phyloP scores from a whole-genome alignment of 2,797 vertebrate genomes.

The Octomys mimax region DNA sequence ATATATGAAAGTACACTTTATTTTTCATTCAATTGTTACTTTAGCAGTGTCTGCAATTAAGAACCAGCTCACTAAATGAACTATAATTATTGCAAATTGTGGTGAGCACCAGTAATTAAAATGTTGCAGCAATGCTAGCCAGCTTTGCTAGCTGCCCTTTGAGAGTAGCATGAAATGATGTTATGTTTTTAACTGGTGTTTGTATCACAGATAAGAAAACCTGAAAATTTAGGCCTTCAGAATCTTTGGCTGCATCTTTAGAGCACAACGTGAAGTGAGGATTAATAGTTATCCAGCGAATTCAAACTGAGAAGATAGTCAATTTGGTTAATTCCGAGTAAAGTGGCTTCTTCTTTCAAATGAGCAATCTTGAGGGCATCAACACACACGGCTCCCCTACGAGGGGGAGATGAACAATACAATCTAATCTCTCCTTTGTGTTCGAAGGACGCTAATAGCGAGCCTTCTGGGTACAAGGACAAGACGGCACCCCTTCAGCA shows the following conservation, averaged over 20 bases:
- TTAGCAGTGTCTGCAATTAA: conserved; percentile 89
- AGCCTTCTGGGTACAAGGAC: conserved; percentile 79
- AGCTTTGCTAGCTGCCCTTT: conserved; percentile 85
- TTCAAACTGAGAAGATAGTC: conserved; percentile 82
- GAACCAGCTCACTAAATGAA: conserved; percentile 88
- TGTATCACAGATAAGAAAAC: conserved; percentile 76
- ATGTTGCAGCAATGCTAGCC: conserved; percentile 84
- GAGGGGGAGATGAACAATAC: conserved; percentile 77
- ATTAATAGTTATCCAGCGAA: conserved; percentile 79
- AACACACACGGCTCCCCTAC: conserved; percentile 79
- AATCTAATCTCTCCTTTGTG: conserved; percentile 82
- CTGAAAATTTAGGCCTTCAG: conserved; percentile 79
- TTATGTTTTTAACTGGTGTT: conserved; percentile 77
- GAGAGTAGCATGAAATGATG: conserved; percentile 81
- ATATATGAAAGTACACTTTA: conserved; percentile 77
- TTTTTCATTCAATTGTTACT: conserved; percentile 88
- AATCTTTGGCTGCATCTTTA: conserved; percentile 70
- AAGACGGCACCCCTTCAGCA: conserved; percentile 77
- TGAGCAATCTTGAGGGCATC: conserved; percentile 79
- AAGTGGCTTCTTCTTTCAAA: conserved; percentile 80
- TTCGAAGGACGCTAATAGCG: conserved; percentile 76
- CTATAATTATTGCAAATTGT: conserved; percentile 90
- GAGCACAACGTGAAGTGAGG: conserved; percentile 72
- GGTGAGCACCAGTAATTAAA: conserved; percentile 88
- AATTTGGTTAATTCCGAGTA: conserved; percentile 84